phyloP scores from a whole-genome alignment of 2,797 vertebrate species.

The Karalla daura region DNA sequence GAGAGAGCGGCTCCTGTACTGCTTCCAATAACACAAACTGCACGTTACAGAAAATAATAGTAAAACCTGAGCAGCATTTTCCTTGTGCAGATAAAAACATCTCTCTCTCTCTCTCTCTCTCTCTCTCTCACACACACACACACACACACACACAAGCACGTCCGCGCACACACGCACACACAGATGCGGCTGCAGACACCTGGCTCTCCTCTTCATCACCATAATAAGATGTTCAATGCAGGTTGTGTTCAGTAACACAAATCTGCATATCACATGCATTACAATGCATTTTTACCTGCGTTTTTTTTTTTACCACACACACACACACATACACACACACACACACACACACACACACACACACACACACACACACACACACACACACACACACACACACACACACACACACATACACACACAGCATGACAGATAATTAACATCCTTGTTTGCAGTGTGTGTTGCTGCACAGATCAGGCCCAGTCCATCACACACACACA shows the following conservation, averaged over 20 bases:
- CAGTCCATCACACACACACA: not conserved
- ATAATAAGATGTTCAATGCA: too few relatives aligned
- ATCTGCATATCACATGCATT: too few relatives aligned
- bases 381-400: constrained; percentile 8
- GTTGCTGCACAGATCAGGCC: constrained; percentile 42
- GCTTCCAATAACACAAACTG: constrained; percentile 24
- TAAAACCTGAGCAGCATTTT: not conserved
- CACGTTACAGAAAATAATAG: not conserved
- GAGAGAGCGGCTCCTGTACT: too few relatives aligned
- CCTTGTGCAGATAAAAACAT: constrained; percentile 1
- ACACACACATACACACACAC: too few relatives aligned
- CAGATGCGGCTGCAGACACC: too few relatives aligned
- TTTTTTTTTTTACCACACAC: too few relatives aligned
- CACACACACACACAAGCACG: constrained; percentile 5
- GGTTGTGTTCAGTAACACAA: too few relatives aligned
- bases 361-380: not conserved
- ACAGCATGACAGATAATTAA: constrained; percentile 1
- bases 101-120: too few relatives aligned
- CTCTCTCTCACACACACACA: not conserved
- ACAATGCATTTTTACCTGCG: too few relatives aligned
- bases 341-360: too few relatives aligned
- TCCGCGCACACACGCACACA: constrained; percentile 5
- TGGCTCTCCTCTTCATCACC: too few relatives aligned
- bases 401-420: constrained; percentile 9
- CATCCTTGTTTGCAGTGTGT: constrained; percentile 28